Base-by-base conservation (phyloP, 2,888 invertebrate species). In the Scotopteryx bipunctaria region DNA sequence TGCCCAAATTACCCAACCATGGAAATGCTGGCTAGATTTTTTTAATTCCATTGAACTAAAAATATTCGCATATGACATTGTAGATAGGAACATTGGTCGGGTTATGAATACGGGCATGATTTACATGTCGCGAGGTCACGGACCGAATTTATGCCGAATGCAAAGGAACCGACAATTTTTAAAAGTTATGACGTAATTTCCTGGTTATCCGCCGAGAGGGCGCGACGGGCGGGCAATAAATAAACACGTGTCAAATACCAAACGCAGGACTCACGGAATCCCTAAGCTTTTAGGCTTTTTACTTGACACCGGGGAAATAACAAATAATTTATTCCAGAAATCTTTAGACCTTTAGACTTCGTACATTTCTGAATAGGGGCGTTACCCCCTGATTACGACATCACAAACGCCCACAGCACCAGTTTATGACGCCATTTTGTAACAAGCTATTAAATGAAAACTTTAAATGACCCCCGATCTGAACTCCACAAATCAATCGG, bases 161-260 rank as follows among this genome's bases (percentile, higher is more conserved):
- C 66, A 62, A 67, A 69, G 62, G 61, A 63, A 58, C 64, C 66
- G 68, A 32, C 48, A 48, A 54, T 73, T 66, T 65, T 71, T 66
- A 52, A 64, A 69, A 73, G 63, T 73, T 73, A 68, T 67, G 64
- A 62, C 63, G 60, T 55, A 59, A 65, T 68, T 64, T 67, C 66
- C 69, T 42, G 23, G 17, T 31, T 40, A 45, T 33, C 51, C 45
- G 35, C 17, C 23, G 32, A 17, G 9, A 36, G 32, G 37, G 38
- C 36, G 47, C 25, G n/a, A n/a, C n/a, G n/a, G n/a, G n/a, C 14
- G 29, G 16, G 33, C 29, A 29, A 48, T 54, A 48, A 44, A 54
- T 54, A 48, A 27, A 43, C 40, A 35, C 27, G 38, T 54, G 48
- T 53, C 53, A 47, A 53, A 47, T 43, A 47, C 47, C 35, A 35